Evolutionary conservation across 1,140 invertebrate genomes (phyloP), one percentile per base, ranked within the genome.

Genomic region (Asbolus verrucosus): DNA sequence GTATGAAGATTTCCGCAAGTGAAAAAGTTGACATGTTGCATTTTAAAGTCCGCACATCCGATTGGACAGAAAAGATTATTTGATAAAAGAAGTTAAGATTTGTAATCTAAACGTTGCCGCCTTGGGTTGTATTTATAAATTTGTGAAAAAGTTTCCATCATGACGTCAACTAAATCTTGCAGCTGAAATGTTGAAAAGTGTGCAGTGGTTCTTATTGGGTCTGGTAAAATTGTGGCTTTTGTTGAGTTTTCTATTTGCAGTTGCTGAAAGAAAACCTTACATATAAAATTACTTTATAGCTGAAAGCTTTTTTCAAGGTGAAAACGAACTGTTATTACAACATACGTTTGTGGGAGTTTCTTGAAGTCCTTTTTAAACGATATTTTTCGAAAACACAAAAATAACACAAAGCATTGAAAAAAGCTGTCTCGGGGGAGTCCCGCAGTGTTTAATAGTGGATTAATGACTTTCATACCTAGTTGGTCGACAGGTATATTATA

Each of bases 401-500:
- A 9, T 11, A 46, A 46, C 21, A 46, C 18, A 27, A 27, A 21
- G 15, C 8, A 16, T n/a, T 54, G 8, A 27, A 54, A 54, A 24
- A 54, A 54, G 21, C 9, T 46, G 5, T 14, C 2, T 16, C 9
- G 14, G 16, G 16, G 24, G 24, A 8, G 24, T 3, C 8, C 8
- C 3, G 8, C 3, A 27, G 24, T 27, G 24, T 27, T 3, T 27
- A n/a, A 27, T 54, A 24, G 21, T 54, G 14, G 11, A 27, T 54
- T 54, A 54, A 54, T 54, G 27, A 27, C n/a, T 54, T 54, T 24
- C 21, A 19, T 19, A 46, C 18, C 19, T 14, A 24, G 46, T 27
- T 54, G n/a, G 21, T 54, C 27, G 46, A 54, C 46, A 54, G n/a
- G 19, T 54, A 54, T 18, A 46, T 54, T 19, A 54, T 54, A 11